Evolutionary conservation across 1,140 invertebrate species (phyloP).

Genomic region (Diabrotica virgifera): DNA sequence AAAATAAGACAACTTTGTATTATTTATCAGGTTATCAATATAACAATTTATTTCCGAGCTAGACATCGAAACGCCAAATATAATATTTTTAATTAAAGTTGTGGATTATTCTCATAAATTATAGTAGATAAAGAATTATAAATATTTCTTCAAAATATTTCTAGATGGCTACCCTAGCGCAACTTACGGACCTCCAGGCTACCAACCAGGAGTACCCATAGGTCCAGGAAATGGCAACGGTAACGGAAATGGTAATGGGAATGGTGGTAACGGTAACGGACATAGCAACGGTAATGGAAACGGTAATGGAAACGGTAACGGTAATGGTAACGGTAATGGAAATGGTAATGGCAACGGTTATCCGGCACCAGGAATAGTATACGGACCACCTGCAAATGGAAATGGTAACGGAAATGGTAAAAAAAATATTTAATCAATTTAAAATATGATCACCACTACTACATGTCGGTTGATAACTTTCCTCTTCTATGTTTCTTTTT

Average conservation of each 20-base stretch:
- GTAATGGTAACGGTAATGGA: constrained; percentile 28
- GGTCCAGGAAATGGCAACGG: constrained; percentile 35
- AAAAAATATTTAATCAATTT: neutral
- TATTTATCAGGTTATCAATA: too few species aligned
- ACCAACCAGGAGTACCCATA: constrained; percentile 51
- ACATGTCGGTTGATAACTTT: too few species aligned
- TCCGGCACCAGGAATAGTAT: constrained; percentile 21
- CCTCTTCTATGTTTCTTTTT: too few species aligned
- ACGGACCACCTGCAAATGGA: constrained; percentile 32
- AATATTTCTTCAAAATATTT: constrained; percentile 3
- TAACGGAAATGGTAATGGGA: constrained; percentile 34
- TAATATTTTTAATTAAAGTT: too few species aligned
- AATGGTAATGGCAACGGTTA: constrained; percentile 35
- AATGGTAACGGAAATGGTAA: constrained; percentile 33
- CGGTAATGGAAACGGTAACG: constrained; percentile 27
- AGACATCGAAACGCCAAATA: too few species aligned
- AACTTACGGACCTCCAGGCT: constrained; percentile 40
- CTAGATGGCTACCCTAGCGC: constrained; percentile 34
- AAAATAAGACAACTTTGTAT: too few species aligned
- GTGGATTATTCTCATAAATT: too few species aligned
- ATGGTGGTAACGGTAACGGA: constrained; percentile 25
- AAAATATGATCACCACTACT: too few species aligned
- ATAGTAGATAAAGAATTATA: neutral
- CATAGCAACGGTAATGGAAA: constrained; percentile 32
- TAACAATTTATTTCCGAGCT: too few species aligned